Base-by-base conservation (phyloP, 2,797 vertebrate species). In the Apodemus agrarius region DNA sequence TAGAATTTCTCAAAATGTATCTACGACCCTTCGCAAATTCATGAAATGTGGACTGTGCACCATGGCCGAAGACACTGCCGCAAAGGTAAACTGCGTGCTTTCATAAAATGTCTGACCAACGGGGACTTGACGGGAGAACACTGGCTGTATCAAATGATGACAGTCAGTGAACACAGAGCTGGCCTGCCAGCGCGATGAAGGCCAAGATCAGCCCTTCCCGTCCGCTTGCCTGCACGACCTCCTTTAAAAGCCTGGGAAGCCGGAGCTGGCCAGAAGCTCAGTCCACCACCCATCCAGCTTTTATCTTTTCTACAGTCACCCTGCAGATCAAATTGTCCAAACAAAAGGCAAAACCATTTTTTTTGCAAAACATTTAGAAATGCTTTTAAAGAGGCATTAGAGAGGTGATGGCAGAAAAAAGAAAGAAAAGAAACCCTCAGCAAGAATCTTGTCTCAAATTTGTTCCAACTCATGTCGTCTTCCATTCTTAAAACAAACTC, bases 121-220 rank as follows among this genome's bases (percentile, higher is more conserved):
- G 17, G 29, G 59, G 75, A 90, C 40, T 97, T 81, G 26, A 88
- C 26, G 12, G 61, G 29, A 94, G 29, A 95, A 94, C 24, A 69
- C 46, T 96, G 40, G 74, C 79, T 97, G 87, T 37, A 92, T 93
- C 75, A 94, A 57, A 40, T 31, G 52, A 29, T 29, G 52, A 21
- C 85, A 74, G 26, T 37, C 75, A 10, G 85, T 12, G 19, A n/a
- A 85, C n/a, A 54, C 4, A 69, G 6, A 59, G 21, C 46, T 3
- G 31, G 29, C 65, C 61, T 31, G 29, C 8, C 37, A 80, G 63
- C 46, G n/a, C 63, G 17, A 84, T 84, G 22, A 43, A 34, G 75
- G 57, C 24, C n/a, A 95, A 34, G 1, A 43, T 16, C 19, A 91
- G 49, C 8, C 3, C 37, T 65, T 89, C 75, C 63, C 43, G 43